phyloP scores from a whole-genome alignment of 2,113 vertebrate species.

The Nothobranchius kuhntae region DNA sequence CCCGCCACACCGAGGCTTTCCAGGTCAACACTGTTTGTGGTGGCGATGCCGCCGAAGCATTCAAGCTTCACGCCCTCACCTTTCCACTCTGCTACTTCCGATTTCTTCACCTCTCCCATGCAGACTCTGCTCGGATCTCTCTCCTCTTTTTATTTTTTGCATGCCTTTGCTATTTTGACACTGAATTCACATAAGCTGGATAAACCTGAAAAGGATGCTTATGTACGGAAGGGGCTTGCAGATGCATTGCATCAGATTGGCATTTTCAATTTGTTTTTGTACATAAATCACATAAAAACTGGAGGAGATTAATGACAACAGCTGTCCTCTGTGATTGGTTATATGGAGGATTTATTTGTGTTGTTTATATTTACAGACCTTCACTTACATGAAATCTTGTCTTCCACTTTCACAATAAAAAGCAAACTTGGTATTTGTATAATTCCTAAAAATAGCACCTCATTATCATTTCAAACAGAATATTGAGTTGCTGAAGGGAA shows the following conservation, averaged over 20 bases:
- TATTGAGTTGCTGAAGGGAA: not conserved
- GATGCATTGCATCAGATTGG: constrained; percentile 1
- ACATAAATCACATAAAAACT: not conserved
- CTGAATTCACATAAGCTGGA: not conserved
- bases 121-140: not conserved
- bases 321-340: not conserved
- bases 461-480: not conserved
- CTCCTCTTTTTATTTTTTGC: not conserved
- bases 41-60: constrained; percentile 55
- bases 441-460: not conserved
- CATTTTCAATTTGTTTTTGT: not conserved
- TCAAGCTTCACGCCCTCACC: constrained; percentile 66
- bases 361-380: not conserved
- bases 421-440: not conserved
- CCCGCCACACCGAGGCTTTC: constrained; percentile 57
- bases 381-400: not conserved
- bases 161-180: constrained; percentile 2
- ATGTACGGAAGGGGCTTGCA: not conserved
- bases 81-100: constrained; percentile 68
- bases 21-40: constrained; percentile 72
- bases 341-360: not conserved
- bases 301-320: constrained; percentile 5
- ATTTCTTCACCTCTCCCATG: constrained; percentile 44
- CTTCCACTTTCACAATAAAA: not conserved
- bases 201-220: constrained; percentile 17